A percentile compares a stretch with the other conserved stretches of the same genome.
Conservation (phyloP, 2,888 invertebrate species). For the Macropis europaea region DNA sequence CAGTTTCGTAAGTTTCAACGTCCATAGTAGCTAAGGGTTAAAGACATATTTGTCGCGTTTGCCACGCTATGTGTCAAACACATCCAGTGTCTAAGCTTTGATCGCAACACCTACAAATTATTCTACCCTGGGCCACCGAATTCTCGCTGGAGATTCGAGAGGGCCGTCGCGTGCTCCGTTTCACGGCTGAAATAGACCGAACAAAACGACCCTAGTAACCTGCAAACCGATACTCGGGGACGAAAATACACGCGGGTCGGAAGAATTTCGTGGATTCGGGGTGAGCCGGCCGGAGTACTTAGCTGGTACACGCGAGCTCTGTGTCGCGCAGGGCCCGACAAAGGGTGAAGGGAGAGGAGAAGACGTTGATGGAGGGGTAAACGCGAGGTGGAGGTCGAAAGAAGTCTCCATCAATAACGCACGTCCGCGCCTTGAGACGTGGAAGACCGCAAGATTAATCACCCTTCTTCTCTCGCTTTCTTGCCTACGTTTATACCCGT, state of each 20-base stretch:
- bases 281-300: constrained; percentile 39
- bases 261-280: constrained; percentile 36
- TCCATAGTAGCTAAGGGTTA: no score
- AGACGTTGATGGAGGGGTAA: constrained; percentile 24
- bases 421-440: constrained; percentile 79
- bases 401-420: constrained; percentile 80
- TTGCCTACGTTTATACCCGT: constrained; percentile 71
- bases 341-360: constrained; percentile 21
- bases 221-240: constrained; percentile 7
- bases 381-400: constrained; percentile 70
- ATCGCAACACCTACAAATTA: no score
- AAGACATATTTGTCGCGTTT: no score
- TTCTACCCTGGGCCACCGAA: no score
- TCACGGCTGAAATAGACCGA: constrained; percentile 25
- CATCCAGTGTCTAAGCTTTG: no score
- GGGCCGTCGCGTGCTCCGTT: constrained; percentile 8
- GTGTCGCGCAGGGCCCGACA: constrained; percentile 16
- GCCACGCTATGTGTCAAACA: no score
- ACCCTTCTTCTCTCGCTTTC: constrained; percentile 77
- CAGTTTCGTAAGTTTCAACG: no score
- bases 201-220: constrained; percentile 26
- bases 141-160: no score
- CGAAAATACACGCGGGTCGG: constrained; percentile 23
- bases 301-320: constrained; percentile 49
- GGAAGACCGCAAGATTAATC: constrained; percentile 80